Base-by-base conservation (phyloP, 2,797 vertebrate species). In the Schizopygopsis pylzovi region DNA sequence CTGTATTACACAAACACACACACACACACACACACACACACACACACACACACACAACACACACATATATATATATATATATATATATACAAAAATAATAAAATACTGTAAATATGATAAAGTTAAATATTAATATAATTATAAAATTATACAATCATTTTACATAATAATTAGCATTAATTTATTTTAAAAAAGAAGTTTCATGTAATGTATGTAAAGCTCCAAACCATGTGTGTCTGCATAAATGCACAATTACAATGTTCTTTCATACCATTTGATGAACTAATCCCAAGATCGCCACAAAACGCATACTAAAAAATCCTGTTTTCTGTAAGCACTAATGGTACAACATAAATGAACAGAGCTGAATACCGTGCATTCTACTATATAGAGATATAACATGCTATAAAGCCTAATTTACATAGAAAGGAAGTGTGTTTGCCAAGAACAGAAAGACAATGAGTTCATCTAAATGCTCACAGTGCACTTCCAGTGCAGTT, bases 181-280 rank as follows among this genome's bases (percentile, higher is more conserved):
- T 56, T 9, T 56, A 7, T 22, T 59, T 10, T n/a, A n/a, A 15
- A 18, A 52, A 16, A 52, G 5, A 49, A 20, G 7, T 39, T 33
- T 39, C 2, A 33, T 33, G 28, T 33, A 33, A 33, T 68, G 22
- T 43, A 22, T 43, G 20, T n/a, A 71, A 71, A 43, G 39, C 68
- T 41, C 37, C 67, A 22, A 70, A 41, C 20, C 68, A n/a, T n/a
- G 4, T n/a, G 9, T 20, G 43, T 73, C 72, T 5, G 8, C n/a
- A 75, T 47, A 33, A 16, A 33, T 52, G 15, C 45, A 28, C 45
- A 52, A 12, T 18, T 49, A 18, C n/a, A 49, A 72, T 22, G 11
- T 33, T 75, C n/a, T 75, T 49, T 13, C 43, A 25, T 43, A 75
- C 33, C 4, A 76, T 76, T 76, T 76, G 16, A 76, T 76, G 18